phyloP scores from a whole-genome alignment of 2,797 vertebrate species.

The Lepilemur ruficaudatus region DNA sequence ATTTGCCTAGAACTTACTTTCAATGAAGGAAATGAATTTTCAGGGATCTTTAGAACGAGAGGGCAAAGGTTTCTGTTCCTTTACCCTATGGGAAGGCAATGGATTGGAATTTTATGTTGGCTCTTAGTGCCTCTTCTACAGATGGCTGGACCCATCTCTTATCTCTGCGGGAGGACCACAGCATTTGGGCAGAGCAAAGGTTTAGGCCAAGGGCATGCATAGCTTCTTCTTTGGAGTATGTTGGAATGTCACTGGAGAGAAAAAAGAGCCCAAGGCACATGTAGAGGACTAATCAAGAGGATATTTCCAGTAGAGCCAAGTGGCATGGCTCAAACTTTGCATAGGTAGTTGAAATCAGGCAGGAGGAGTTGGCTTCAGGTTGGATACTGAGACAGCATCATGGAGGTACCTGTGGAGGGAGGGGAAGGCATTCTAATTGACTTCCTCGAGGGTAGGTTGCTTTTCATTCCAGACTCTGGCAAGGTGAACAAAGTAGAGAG shows the following conservation, averaged over 20 bases:
- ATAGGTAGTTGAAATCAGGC: background rate
- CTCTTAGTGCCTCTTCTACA: fast-evolving
- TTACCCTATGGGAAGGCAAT: background rate
- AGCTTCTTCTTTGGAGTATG: background rate
- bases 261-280: background rate
- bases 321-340: background rate
- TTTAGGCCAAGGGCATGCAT: background rate
- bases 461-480: background rate
- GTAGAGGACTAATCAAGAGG: background rate
- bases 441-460: background rate
- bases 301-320: background rate
- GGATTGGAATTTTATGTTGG: background rate
- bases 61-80: background rate
- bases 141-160: background rate
- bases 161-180: background rate
- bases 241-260: background rate
- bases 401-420: too few species aligned
- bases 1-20: background rate
- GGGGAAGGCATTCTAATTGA: background rate
- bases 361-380: background rate
- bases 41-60: background rate
- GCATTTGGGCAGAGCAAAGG: background rate
- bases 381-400: fast-evolving
- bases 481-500: fast-evolving
- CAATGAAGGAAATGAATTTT: background rate